Conservation (phyloP, 2,888 invertebrate genomes). For the Dasypogon diadema region DNA sequence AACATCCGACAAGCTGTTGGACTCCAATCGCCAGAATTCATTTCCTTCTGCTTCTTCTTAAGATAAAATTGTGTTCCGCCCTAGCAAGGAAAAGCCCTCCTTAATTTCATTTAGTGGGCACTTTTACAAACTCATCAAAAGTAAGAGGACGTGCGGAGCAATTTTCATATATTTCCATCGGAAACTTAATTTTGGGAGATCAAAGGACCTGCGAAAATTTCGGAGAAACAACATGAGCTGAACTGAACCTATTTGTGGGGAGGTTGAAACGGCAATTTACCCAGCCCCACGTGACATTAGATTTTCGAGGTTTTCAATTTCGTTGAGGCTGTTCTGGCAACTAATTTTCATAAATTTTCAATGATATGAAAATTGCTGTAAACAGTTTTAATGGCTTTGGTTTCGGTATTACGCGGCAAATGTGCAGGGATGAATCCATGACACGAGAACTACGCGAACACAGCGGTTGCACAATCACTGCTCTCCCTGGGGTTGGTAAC, state of each 20-base stretch:
- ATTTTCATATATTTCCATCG: constrained; percentile 31
- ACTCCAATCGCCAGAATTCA: no score
- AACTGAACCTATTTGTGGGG: neutral
- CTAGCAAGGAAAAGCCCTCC: no score
- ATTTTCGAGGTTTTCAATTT: constrained; percentile 30
- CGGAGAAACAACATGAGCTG: neutral
- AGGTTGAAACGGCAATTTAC: neutral
- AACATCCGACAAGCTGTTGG: no score
- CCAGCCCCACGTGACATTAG: neutral
- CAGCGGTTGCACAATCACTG: neutral
- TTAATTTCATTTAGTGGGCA: constrained; percentile 37
- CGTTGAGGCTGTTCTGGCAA: constrained; percentile 34
- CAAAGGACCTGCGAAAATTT: constrained; percentile 19
- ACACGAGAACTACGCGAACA: neutral
- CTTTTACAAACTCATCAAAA: constrained; percentile 18
- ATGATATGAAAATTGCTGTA: constrained; percentile 38
- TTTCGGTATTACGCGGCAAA: constrained; percentile 13
- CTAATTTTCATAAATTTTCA: constrained; percentile 44
- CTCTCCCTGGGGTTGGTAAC: neutral
- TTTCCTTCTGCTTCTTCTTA: no score
- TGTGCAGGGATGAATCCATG: neutral
- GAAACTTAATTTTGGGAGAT: constrained; percentile 21
- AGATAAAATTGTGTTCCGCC: no score
- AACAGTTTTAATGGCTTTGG: constrained; percentile 24
- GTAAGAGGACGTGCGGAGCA: neutral